A percentile compares a stretch with the other conserved stretches of the same genome.
Evolutionary conservation across 2,888 invertebrate genomes (phyloP).

Genomic region (Chaitophorus viminalis): DNA sequence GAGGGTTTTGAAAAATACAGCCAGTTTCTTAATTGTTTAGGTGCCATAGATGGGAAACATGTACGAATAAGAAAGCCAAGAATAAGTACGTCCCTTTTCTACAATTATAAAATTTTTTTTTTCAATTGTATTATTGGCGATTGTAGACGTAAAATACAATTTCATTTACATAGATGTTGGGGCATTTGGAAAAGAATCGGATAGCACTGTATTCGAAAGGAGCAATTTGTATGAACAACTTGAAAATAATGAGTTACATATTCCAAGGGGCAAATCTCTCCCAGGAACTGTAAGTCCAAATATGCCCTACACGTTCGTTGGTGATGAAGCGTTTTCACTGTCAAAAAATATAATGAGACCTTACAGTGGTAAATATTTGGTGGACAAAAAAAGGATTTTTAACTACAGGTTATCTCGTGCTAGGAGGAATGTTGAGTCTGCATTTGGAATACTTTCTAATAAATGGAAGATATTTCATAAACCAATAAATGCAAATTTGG

Average conservation of each 20-base stretch:
- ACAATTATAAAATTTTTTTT: slow-evolving; percentile 1
- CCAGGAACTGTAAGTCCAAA: slow-evolving; percentile 4
- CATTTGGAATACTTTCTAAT: slow-evolving; percentile 11
- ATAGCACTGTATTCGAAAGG: slow-evolving; percentile 11
- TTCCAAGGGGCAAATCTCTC: not conserved
- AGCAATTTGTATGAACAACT: slow-evolving; percentile 8
- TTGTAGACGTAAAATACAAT: slow-evolving; percentile 19
- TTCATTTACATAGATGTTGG: slow-evolving; percentile 16
- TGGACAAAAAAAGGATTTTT: slow-evolving; percentile 19
- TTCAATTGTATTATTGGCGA: slow-evolving; percentile 60
- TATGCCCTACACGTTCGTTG: not conserved
- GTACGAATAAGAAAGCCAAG: not conserved
- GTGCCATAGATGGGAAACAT: not conserved
- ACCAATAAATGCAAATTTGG: not conserved
- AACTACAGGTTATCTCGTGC: slow-evolving; percentile 10
- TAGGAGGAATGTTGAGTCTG: slow-evolving; percentile 9
- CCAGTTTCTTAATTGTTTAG: slow-evolving; percentile 1
- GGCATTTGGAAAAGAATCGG: slow-evolving; percentile 2
- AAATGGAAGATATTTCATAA: too few species aligned
- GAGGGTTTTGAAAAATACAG: not conserved
- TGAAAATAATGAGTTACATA: slow-evolving; percentile 4
- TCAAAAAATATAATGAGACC: slow-evolving; percentile 24
- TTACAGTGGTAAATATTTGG: not conserved
- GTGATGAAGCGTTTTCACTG: slow-evolving; percentile 1
- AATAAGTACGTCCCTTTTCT: not conserved